Evolutionary conservation across 2,888 invertebrate species (phyloP).

Genomic region (Neoaliturus tenellus): DNA sequence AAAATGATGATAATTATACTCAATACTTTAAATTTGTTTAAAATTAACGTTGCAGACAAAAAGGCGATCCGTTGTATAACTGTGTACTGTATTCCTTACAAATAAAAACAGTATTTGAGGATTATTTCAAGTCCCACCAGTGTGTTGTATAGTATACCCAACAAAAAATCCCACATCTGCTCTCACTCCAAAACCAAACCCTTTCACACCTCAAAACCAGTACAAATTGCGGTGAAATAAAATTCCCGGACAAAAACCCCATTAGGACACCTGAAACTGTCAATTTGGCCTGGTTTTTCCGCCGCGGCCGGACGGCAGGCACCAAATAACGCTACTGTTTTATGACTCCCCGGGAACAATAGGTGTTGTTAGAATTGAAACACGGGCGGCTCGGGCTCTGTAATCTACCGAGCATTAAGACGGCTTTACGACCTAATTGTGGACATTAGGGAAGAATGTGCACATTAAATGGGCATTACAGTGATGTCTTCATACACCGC

Average conservation of each 20-base stretch:
- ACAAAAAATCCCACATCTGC: background rate
- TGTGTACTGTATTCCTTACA: too few relatives aligned
- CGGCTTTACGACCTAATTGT: constrained; percentile 45
- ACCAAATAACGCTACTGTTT: constrained; percentile 45
- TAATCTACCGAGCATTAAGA: constrained; percentile 37
- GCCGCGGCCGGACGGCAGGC: constrained; percentile 11
- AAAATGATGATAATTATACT: too few relatives aligned
- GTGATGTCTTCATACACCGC: constrained; percentile 46
- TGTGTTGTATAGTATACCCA: too few relatives aligned
- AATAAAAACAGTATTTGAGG: too few relatives aligned
- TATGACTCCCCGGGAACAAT: constrained; percentile 31
- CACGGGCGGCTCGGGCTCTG: constrained; percentile 20
- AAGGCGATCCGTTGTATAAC: too few relatives aligned
- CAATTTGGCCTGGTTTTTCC: constrained; percentile 32
- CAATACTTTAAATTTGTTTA: too few relatives aligned
- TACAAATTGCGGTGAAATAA: background rate
- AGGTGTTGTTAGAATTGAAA: constrained; percentile 51
- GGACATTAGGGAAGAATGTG: constrained; percentile 49
- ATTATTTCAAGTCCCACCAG: too few relatives aligned
- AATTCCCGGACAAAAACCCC: background rate
- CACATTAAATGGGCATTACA: constrained; percentile 50
- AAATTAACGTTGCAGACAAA: too few relatives aligned
- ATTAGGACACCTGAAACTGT: constrained; percentile 42
- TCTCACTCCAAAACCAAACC: background rate
- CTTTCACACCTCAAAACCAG: too few relatives aligned